Evolutionary conservation across 1,140 invertebrate genomes (phyloP).

Genomic region (Anoplophora glabripennis): DNA sequence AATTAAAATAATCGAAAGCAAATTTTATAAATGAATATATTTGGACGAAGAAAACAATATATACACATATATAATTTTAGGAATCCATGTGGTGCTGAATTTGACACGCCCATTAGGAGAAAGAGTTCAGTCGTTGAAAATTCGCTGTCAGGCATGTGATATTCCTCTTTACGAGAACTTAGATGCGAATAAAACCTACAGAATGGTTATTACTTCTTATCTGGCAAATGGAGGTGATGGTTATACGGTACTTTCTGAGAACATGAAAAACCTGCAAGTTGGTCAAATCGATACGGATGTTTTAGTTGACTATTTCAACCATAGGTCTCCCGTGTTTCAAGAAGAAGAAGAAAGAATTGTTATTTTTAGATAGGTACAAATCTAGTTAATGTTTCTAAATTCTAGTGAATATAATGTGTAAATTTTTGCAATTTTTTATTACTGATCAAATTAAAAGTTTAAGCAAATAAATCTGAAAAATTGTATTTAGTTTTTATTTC

Average conservation of each 20-base stretch:
- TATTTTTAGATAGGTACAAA: neutral
- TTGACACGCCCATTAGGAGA: conserved; percentile 53
- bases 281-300: conserved; percentile 30
- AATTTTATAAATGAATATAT: too few relatives aligned
- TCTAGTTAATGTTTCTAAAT: too few relatives aligned
- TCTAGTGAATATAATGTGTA: too few relatives aligned
- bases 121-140: conserved; percentile 55
- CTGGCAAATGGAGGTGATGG: conserved; percentile 66
- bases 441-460: too few relatives aligned
- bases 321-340: conserved; percentile 40
- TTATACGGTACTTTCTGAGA: conserved; percentile 43
- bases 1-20: too few relatives aligned
- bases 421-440: too few relatives aligned
- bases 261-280: conserved; percentile 27
- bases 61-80: conserved; percentile 22
- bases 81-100: conserved; percentile 53
- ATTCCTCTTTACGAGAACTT: conserved; percentile 60
- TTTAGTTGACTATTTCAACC: conserved; percentile 42
- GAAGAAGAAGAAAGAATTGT: conserved; percentile 9
- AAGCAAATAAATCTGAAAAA: too few relatives aligned
- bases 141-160: conserved; percentile 63
- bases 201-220: conserved; percentile 61
- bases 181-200: conserved; percentile 54
- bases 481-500: too few relatives aligned
- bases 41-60: too few relatives aligned